Evolutionary conservation across 2,888 invertebrate species (phyloP), one percentile per base, ranked within the genome.

Genomic region (Seira ritae): DNA sequence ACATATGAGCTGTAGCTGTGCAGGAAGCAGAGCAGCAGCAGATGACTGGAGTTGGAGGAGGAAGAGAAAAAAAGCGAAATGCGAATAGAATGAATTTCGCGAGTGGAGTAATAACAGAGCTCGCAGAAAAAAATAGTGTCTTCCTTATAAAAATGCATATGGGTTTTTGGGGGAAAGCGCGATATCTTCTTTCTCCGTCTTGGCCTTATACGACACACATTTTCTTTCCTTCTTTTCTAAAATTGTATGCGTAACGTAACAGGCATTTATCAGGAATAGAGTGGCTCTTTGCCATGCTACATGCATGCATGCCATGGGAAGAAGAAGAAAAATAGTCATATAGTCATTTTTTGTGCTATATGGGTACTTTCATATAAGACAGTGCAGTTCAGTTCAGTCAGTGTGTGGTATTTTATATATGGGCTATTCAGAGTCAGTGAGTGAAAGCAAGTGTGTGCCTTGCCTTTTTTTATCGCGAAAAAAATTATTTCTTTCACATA

Each of bases 21-120:
- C n/a, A n/a, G n/a, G n/a, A n/a, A n/a, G n/a, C 77, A 76, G 31
- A 78, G 69, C 37, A 78, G 67, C 55, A 84, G 83, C 83, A 84
- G 83, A 84, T 84, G 83, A 84, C 83, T 84, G 77, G 71, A 8
- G 42, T 15, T 55, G 55, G 72, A 68, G 67, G 50, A 60, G 62
- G 22, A 77, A 24, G 12, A 20, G 77, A 70, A 60, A 69, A 55
- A 67, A 17, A 73, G 55, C 22, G 37, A 81, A 42, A 55, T n/a
- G 55, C 55, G 55, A n/a, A 12, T 8, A 15, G 67, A 62, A 31
- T 50, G 50, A 55, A 1, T 55, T 55, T 55, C 55, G 15, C 55
- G n/a, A 69, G 71, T 46, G 72, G 17, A 73, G 46, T 46, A 79
- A 31, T 74, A 84, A 79, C 67, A 78, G 78, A 74, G 78, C 73